Percentiles rank a stretch among this genome's conserved stretches.
Conservation (phyloP, 2,888 invertebrate genomes). For the Teleiodes luculella region DNA sequence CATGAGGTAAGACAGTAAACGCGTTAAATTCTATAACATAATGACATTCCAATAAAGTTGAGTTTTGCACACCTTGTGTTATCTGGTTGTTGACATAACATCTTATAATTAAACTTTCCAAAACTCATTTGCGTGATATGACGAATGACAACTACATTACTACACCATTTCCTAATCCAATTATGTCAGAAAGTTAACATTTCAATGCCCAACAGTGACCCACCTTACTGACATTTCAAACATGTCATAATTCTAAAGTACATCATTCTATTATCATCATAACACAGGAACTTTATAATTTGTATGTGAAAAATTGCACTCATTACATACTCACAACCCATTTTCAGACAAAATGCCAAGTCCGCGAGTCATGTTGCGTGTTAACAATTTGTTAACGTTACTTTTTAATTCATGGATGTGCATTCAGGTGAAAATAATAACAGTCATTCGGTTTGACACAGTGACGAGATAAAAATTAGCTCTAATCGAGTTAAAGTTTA, state of each 20-base stretch:
- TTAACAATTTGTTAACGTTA: background rate
- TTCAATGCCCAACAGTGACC: background rate
- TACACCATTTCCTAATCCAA: background rate
- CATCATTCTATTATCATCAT: background rate
- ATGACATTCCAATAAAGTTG: no score
- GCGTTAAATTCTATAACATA: no score
- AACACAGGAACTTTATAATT: background rate
- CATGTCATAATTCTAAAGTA: conserved; percentile 9
- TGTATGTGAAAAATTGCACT: conserved; percentile 5
- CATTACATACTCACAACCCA: background rate
- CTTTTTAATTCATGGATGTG: conserved; percentile 10
- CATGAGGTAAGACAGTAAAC: no score
- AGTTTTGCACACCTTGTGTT: no score
- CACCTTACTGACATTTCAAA: conserved; percentile 13
- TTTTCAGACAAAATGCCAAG: conserved; percentile 5
- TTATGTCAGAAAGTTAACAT: background rate
- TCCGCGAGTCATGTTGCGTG: conserved; percentile 1
- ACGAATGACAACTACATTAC: background rate
- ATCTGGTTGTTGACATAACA: no score
- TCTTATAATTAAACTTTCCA: background rate
- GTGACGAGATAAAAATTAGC: conserved; percentile 7
- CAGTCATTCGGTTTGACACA: conserved; percentile 10
- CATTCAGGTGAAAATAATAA: conserved; percentile 12
- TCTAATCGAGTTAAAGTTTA: conserved; percentile 7
- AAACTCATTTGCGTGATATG: background rate